These are phyloP conservation scores for Dorcus hopei DNA, from an alignment of 2,888 invertebrate species.

Conservation along the genomic window DNA sequence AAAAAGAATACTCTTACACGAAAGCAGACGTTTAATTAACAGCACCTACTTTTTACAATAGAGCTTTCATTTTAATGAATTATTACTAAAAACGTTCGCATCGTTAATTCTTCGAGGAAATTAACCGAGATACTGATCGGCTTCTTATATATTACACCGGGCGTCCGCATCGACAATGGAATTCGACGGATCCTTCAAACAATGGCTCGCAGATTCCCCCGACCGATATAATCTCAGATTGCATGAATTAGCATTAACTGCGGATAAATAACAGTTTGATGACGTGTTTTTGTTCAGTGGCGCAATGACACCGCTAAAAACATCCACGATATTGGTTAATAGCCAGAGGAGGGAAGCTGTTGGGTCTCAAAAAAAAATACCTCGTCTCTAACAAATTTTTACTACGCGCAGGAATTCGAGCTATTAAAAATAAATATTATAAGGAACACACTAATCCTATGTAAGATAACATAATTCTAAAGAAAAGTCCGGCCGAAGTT, in stretches of 20 bases:
- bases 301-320: constrained; percentile 5
- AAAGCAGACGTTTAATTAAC: constrained; percentile 2
- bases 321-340: not conserved
- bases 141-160: constrained; percentile 3
- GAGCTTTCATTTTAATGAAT: constrained; percentile 3
- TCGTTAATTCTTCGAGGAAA: constrained; percentile 3
- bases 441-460: constrained; percentile 20
- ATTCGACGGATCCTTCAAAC: constrained; percentile 44
- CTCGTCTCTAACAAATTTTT: constrained; percentile 27
- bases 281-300: constrained; percentile 21
- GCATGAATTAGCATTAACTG: constrained; percentile 40
- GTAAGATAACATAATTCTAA: constrained; percentile 29
- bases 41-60: constrained; percentile 3
- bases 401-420: constrained; percentile 24
- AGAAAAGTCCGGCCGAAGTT: constrained; percentile 21
- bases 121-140: constrained; percentile 1
- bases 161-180: constrained; percentile 36
- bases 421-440: constrained; percentile 25
- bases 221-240: constrained; percentile 39
- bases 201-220: constrained; percentile 34
- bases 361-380: constrained; percentile 13
- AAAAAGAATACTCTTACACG: not conserved
- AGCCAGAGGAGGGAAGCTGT: constrained; percentile 10
- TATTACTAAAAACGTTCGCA: constrained; percentile 2
- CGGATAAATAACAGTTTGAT: constrained; percentile 39